A percentile compares a stretch with the other conserved stretches of the same genome.
Evolutionary conservation across 1,140 invertebrate genomes (phyloP).

Genomic region (Zophobas morio): DNA sequence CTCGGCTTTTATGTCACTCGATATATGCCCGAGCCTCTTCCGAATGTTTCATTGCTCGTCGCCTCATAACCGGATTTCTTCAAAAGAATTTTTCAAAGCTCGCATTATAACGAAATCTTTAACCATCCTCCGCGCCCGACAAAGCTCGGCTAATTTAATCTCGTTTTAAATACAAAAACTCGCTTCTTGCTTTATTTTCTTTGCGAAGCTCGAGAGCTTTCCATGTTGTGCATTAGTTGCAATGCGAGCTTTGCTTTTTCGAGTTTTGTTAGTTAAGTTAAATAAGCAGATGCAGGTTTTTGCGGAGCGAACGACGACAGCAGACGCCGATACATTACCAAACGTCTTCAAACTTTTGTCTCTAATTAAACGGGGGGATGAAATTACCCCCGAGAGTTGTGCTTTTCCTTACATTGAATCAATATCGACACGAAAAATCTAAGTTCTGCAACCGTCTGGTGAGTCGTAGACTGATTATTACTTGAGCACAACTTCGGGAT

Average conservation of each 20-base stretch:
- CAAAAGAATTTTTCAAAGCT: not conserved
- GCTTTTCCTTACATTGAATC: not conserved
- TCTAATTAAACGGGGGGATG: not conserved
- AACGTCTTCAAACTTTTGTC: not conserved
- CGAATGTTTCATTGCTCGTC: not conserved
- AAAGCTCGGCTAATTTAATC: too few species aligned
- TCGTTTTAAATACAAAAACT: not conserved
- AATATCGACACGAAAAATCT: conserved; percentile 2
- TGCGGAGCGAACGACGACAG: not conserved
- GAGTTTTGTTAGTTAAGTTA: not conserved
- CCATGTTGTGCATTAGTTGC: not conserved
- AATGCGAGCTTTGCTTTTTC: not conserved
- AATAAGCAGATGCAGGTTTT: not conserved
- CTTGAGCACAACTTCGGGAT: too few species aligned
- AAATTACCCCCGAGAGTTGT: not conserved
- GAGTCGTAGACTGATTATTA: too few species aligned
- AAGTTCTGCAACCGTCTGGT: too few species aligned
- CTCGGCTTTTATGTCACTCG: too few species aligned
- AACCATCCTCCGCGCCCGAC: too few species aligned
- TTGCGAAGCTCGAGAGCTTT: not conserved
- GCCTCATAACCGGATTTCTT: conserved; percentile 26
- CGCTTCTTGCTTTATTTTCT: not conserved
- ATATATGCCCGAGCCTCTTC: too few species aligned
- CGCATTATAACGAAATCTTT: too few species aligned
- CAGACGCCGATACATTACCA: not conserved